A percentile compares a stretch with the other conserved stretches of the same genome.
These are phyloP conservation scores for Grammomys dolichurus DNA, from an alignment of 2,113 vertebrate species.

Conservation along the genomic window DNA sequence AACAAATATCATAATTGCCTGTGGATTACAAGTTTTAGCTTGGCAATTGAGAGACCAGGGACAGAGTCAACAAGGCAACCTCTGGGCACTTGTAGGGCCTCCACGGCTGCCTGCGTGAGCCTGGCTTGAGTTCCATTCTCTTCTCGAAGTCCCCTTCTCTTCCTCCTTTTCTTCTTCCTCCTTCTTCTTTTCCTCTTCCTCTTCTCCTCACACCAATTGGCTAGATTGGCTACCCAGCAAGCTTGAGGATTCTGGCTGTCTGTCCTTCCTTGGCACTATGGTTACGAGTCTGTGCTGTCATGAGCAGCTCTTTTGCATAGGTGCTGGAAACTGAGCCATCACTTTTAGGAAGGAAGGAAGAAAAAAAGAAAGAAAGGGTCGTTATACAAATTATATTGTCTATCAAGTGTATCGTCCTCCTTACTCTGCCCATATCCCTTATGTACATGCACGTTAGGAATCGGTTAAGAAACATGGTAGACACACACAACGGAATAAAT, in stretches of 20 bases:
- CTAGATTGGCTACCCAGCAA: background rate
- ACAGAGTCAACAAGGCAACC: background rate
- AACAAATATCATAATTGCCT: slow-evolving; percentile 64
- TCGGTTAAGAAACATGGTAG: background rate
- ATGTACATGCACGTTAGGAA: background rate
- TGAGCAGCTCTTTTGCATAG: background rate
- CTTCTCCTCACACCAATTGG: background rate
- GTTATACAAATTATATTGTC: background rate
- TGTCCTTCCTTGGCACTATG: background rate
- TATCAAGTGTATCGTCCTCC: background rate
- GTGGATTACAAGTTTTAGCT: background rate
- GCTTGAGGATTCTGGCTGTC: background rate
- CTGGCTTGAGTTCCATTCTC: background rate
- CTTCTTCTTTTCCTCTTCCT: background rate
- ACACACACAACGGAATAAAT: background rate
- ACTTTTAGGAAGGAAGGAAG: background rate
- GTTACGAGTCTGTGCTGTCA: too few relatives aligned
- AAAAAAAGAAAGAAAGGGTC: background rate
- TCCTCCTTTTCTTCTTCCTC: background rate
- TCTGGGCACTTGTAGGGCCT: background rate
- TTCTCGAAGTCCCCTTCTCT: too few relatives aligned
- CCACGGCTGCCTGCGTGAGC: background rate
- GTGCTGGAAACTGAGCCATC: background rate
- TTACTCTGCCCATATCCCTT: background rate
- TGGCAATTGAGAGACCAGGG: slow-evolving; percentile 23